Percentiles rank a stretch among this genome's conserved stretches.
These are phyloP conservation scores for Drosophila miranda DNA, from an alignment of 1,140 invertebrate genomes.

Conservation along the genomic window DNA sequence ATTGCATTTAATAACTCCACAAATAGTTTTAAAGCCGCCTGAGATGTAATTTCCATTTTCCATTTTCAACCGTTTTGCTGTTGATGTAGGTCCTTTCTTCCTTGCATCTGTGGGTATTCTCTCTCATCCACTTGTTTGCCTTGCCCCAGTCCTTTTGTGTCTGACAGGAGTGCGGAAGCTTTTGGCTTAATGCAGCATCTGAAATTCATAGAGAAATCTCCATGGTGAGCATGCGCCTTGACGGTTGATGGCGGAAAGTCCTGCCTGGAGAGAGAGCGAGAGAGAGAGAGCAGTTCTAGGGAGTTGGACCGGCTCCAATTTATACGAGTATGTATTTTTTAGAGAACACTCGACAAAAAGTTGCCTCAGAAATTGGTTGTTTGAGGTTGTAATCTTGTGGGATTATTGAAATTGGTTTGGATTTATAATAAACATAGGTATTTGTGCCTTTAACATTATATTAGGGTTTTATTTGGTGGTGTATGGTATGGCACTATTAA, in stretches of 20 bases:
- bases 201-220: constrained; percentile 6
- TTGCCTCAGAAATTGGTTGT: too few relatives aligned
- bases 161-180: constrained; percentile 43
- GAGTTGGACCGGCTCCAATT: constrained; percentile 19
- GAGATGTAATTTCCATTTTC: constrained; percentile 21
- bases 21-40: constrained; percentile 60
- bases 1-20: constrained; percentile 70
- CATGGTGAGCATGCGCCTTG: constrained; percentile 54
- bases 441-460: too few relatives aligned
- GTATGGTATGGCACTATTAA: too few relatives aligned
- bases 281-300: not conserved
- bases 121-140: constrained; percentile 33
- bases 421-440: too few relatives aligned
- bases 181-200: constrained; percentile 35
- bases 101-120: constrained; percentile 21
- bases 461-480: too few relatives aligned
- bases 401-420: too few relatives aligned
- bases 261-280: not conserved
- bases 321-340: not conserved
- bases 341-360: not conserved
- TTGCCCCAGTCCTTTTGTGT: constrained; percentile 18
- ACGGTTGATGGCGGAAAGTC: too few relatives aligned
- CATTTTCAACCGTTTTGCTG: constrained; percentile 44
- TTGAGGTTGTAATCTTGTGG: too few relatives aligned
- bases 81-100: constrained; percentile 38